Base-by-base conservation (phyloP, 2,113 vertebrate genomes). In the Castor canadensis region DNA sequence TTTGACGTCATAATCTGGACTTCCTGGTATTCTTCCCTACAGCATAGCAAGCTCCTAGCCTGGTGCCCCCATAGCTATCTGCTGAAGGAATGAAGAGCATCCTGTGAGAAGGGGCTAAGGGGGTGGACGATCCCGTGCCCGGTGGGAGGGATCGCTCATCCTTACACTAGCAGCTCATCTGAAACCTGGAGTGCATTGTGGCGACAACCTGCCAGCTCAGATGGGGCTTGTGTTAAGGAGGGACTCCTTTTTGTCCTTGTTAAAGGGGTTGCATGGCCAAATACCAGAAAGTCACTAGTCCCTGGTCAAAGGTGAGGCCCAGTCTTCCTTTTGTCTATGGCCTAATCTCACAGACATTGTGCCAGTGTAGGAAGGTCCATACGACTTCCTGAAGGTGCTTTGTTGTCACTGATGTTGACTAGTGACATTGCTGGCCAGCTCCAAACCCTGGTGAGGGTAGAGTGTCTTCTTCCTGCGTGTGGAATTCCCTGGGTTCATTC, bases 51-150 rank as follows among this genome's bases (percentile, higher is more conserved):
- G 62, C 49, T 67, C 40, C 79, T 12, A 9, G 40, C 69, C 30
- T 35, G 17, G 83, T 28, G 43, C 30, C 24, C 83, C 62, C 5
- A 9, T 26, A 30, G 52, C 12, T 30, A 24, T 77, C 54, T 87
- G 62, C 11, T 12, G 76, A 32, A 54, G 47, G 71, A 60, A 49
- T 16, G 6, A 16, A 43, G 49, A 62, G 38, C 30, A 5, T 9
- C 24, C 7, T n/a, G 28, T 16, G n/a, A 45, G 76, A 58, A 47
- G 76, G 28, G 66, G 22, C 45, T 35, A 1, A 54, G 67, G 35
- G 32, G 28, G 32, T 6, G 54, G 77, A 22, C 4, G 0, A 13
- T 24, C 30, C 35, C 17, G 0, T 1, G 1, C 9, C 0, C 4
- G 0, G 87, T 11, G 16, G 19, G 66, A 47, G 54, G 9, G 32